Conservation (phyloP, 2,113 vertebrate genomes). For the Asarcornis scutulata region DNA sequence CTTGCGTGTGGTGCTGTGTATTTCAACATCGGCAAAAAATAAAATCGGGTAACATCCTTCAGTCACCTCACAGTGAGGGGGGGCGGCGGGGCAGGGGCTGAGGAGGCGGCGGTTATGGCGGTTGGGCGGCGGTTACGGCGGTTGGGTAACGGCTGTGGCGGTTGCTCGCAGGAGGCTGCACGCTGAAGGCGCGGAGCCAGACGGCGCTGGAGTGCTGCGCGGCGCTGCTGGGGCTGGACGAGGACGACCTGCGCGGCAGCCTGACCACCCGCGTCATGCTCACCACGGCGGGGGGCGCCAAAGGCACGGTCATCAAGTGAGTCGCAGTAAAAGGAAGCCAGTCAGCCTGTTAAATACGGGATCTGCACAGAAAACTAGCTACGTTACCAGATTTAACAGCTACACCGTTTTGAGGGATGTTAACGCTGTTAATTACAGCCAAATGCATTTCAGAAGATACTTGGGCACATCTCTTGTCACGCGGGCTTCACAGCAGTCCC, state of each 20-base stretch:
- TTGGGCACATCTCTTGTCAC: neutral
- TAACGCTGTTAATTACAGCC: neutral
- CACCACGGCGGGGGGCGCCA: constrained; percentile 95
- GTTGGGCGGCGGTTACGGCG: neutral
- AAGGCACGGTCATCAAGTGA: constrained; percentile 98
- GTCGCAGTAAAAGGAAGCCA: neutral
- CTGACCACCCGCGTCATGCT: constrained; percentile 95
- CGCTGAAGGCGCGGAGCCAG: constrained; percentile 84
- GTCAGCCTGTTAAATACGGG: neutral
- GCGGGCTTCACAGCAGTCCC: neutral
- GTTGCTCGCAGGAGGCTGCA: constrained; percentile 86
- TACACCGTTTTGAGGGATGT: neutral
- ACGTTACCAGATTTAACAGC: neutral
- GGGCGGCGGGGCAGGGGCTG: too few relatives aligned
- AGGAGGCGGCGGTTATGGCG: too few relatives aligned
- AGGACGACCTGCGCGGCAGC: constrained; percentile 91
- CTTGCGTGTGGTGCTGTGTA: neutral
- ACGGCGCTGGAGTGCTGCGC: constrained; percentile 87
- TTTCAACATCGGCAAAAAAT: neutral
- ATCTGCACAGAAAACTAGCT: neutral
- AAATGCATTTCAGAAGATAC: neutral
- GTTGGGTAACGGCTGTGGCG: neutral
- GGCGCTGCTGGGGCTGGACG: constrained; percentile 89
- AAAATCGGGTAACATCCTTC: neutral
- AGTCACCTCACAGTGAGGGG: neutral